Evolutionary conservation across 1,140 invertebrate genomes (phyloP).

Genomic region (Drosophila truncata): DNA sequence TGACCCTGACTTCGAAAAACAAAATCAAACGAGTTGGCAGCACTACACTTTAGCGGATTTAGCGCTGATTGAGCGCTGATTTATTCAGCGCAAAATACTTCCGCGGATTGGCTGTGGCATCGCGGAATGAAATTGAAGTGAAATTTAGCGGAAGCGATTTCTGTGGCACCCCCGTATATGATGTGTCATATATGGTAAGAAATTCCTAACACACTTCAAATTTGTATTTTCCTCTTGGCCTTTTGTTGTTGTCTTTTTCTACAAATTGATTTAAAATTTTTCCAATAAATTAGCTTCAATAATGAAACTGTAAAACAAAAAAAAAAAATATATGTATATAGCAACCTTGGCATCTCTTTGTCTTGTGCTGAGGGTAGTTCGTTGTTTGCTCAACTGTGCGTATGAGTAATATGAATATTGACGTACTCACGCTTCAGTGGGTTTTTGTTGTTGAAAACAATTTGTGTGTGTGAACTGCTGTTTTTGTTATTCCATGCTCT

Average conservation of each 20-base stretch:
- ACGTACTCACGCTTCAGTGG: conserved; percentile 54
- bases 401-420: conserved; percentile 69
- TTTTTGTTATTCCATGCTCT: conserved; percentile 20
- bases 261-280: conserved; percentile 12
- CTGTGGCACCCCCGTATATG: no score
- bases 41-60: no score
- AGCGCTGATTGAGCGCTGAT: no score
- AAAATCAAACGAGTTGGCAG: no score
- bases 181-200: background rate
- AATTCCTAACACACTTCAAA: background rate
- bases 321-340: background rate
- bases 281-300: conserved; percentile 21
- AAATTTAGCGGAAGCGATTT: no score
- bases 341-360: conserved; percentile 21
- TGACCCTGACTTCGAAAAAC: no score
- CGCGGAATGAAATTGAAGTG: no score
- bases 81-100: no score
- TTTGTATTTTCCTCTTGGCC: background rate
- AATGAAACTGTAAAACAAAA: conserved; percentile 7
- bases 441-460: conserved; percentile 61
- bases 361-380: conserved; percentile 26
- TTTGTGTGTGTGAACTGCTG: conserved; percentile 49
- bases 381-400: conserved; percentile 57
- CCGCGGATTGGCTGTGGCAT: no score
- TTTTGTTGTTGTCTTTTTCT: background rate